A percentile compares a stretch with the other conserved stretches of the same genome.
These are phyloP conservation scores for Nerophis ophidion DNA, from an alignment of 2,113 vertebrate species.

Conservation along the genomic window DNA sequence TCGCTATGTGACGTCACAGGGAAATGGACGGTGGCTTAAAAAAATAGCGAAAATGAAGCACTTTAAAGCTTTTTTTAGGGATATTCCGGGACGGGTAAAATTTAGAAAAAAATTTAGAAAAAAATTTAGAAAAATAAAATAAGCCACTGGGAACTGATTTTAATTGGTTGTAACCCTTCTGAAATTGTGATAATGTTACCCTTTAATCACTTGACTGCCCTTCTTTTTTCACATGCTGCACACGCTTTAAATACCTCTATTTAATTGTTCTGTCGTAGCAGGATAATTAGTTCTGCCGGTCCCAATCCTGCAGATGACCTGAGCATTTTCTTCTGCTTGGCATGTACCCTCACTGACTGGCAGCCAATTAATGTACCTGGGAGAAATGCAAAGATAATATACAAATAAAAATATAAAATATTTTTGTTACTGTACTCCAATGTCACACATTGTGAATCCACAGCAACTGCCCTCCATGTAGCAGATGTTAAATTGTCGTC, in stretches of 20 bases:
- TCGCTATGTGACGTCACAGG: too few species aligned
- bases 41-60: too few species aligned
- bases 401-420: constrained; percentile 1
- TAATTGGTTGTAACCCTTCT: too few species aligned
- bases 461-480: constrained; percentile 12
- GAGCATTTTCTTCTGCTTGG: constrained; percentile 7
- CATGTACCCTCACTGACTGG: constrained; percentile 4
- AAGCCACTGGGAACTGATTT: too few species aligned
- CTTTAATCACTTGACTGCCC: too few species aligned
- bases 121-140: too few species aligned
- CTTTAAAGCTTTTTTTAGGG: too few species aligned
- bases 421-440: constrained; percentile 24
- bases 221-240: constrained; percentile 19
- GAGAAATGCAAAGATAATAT: neutral
- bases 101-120: too few species aligned
- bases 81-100: too few species aligned
- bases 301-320: constrained; percentile 11
- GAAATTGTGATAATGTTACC: too few species aligned
- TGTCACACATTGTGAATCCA: constrained; percentile 11
- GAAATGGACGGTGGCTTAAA: too few species aligned
- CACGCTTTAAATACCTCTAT: constrained; percentile 48
- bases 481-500: constrained; percentile 9
- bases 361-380: neutral
- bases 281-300: constrained; percentile 40
- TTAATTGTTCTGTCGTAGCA: constrained; percentile 53